Percentiles rank a stretch among this genome's conserved stretches.
phyloP scores from a whole-genome alignment of 2,797 vertebrate genomes.

The Cacajao melanocephalus region DNA sequence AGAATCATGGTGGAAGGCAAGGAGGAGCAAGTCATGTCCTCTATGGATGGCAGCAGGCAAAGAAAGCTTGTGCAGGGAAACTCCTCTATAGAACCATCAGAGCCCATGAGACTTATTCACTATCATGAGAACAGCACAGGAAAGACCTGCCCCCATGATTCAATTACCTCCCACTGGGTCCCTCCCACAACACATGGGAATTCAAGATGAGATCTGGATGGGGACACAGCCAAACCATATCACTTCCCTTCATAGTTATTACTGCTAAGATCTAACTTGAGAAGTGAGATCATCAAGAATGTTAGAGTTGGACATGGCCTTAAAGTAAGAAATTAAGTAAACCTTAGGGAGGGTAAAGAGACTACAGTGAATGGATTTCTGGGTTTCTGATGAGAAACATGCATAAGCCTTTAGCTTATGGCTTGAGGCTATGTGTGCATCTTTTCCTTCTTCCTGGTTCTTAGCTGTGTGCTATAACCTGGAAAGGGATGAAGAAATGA shows the following conservation, averaged over 20 bases:
- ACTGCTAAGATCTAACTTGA: not conserved
- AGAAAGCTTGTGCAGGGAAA: not conserved
- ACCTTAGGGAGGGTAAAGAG: not conserved
- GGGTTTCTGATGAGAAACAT: not conserved
- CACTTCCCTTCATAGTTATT: not conserved
- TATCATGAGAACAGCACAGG: no score
- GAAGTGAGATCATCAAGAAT: not conserved
- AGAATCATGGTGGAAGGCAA: not conserved
- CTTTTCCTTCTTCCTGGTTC: not conserved
- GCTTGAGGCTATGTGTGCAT: not conserved
- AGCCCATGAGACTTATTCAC: no score
- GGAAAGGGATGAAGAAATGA: not conserved
- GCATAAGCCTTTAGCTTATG: not conserved
- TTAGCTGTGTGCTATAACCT: not conserved
- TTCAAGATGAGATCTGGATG: no score
- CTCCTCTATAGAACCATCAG: not conserved
- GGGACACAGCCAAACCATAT: no score
- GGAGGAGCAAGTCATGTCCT: not conserved
- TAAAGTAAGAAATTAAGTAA: not conserved
- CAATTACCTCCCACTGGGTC: no score
- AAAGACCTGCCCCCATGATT: no score
- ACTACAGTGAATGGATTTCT: not conserved
- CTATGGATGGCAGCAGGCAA: not conserved
- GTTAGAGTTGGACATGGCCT: not conserved
- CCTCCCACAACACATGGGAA: no score